These are phyloP conservation scores for Ichneumon xanthorius DNA, from an alignment of 2,888 invertebrate species.

Conservation along the genomic window DNA sequence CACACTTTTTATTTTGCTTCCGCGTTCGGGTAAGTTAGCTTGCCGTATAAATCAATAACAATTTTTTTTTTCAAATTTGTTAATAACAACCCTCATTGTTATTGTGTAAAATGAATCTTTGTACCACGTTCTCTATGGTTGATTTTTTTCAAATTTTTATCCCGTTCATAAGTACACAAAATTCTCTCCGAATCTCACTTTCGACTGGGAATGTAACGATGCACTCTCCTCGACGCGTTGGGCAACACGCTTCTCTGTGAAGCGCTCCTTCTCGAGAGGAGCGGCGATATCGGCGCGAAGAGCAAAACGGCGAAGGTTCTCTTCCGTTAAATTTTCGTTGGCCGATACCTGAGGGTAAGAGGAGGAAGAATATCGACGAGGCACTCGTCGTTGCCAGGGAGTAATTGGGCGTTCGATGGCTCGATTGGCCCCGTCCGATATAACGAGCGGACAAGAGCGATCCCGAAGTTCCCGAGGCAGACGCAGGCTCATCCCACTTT, in stretches of 20 bases:
- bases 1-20: no score
- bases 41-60: no score
- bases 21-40: no score
- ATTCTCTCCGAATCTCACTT: no score
- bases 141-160: no score
- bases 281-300: background rate
- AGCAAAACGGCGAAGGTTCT: background rate
- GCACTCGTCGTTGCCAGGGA: slow-evolving; percentile 34
- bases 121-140: no score
- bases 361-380: slow-evolving; percentile 54
- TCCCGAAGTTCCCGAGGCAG: slow-evolving; percentile 23
- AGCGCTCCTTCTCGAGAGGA: background rate
- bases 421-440: slow-evolving; percentile 60
- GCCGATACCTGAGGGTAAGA: slow-evolving; percentile 36
- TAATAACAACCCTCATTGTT: no score
- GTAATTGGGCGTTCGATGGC: slow-evolving; percentile 65
- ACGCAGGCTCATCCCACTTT: background rate
- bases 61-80: no score
- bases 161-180: no score
- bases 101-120: no score
- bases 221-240: no score
- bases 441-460: slow-evolving; percentile 40
- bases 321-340: slow-evolving; percentile 16
- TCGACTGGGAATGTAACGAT: no score
- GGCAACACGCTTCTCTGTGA: background rate